Base-by-base conservation (phyloP, 2,888 invertebrate species). In the Lasioglossum vierecki region DNA sequence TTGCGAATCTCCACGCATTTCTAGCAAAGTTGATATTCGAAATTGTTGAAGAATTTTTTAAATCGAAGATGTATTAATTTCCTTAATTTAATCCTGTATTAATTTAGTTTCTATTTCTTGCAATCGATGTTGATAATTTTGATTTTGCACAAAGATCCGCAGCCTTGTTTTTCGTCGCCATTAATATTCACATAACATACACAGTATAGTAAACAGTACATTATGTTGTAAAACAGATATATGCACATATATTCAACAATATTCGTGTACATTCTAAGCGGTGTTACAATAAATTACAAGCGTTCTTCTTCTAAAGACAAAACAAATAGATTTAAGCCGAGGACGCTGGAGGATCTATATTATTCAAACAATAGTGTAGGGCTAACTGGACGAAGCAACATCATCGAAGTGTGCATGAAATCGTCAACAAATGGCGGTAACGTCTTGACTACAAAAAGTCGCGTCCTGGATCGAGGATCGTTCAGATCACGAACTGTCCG, bases 401-500 rank as follows among this genome's bases (percentile, higher is more conserved):
- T 63, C 15, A 4, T 15, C 4, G 60, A 39, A 39, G 22, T 4
- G 18, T 57, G 57, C 4, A 57, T 57, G 11, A 57, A 41, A n/a
- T 70, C 18, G 39, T 70, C n/a, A 70, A 70, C 41, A 41, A 44
- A 70, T 41, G 70, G 70, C n/a, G n/a, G 39, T 70, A 41, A 41
- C n/a, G 2, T 70, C 70, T 70, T 41, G 70, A 70, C 70, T 41
- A 11, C 13, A n/a, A n/a, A n/a, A n/a, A 41, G 70, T 70, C 70
- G 22, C 39, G 70, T 70, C 70, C 11, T 11, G 41, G 41, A 22
- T 22, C 41, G 2, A n/a, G 11, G n/a, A 41, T 11, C 39, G n/a
- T 70, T 70, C 13, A 73, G 66, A 68, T 18, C 2, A 84, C 81
- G 66, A 90, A 92, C 70, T 88, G 80, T 5, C 91, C 91, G 46